Conservation (phyloP, 2,797 vertebrate species). For the Poecilia picta region DNA sequence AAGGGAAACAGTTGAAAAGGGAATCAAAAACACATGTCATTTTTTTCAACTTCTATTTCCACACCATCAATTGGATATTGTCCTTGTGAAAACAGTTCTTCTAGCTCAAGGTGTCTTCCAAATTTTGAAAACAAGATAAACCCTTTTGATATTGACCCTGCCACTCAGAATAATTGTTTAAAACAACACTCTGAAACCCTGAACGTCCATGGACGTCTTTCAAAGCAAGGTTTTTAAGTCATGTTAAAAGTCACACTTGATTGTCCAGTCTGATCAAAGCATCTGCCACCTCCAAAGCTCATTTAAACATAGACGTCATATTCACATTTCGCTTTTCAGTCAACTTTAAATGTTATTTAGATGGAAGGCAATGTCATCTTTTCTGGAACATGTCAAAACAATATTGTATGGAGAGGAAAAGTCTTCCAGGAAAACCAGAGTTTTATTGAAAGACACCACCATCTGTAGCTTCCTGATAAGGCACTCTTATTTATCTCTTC, state of each 20-base stretch:
- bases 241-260: not conserved
- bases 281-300: not conserved
- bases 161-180: not conserved
- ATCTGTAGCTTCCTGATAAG: not conserved
- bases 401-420: not conserved
- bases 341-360: not conserved
- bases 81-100: not conserved
- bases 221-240: not conserved
- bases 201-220: not conserved
- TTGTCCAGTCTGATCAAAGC: not conserved
- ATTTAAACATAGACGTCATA: not conserved
- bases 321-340: not conserved
- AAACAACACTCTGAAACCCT: not conserved
- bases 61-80: rapidly evolving
- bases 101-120: not conserved
- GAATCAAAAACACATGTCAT: not conserved
- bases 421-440: not conserved
- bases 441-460: not conserved
- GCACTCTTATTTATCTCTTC: not conserved
- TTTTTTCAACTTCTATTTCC: not conserved
- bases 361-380: not conserved
- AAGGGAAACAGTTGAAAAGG: not conserved
- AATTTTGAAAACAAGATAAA: not conserved
- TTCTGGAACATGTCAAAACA: not conserved
- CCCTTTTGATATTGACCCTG: not conserved